Evolutionary conservation across 2,113 vertebrate species (phyloP).

Genomic region (Sceloporus tristichus): DNA sequence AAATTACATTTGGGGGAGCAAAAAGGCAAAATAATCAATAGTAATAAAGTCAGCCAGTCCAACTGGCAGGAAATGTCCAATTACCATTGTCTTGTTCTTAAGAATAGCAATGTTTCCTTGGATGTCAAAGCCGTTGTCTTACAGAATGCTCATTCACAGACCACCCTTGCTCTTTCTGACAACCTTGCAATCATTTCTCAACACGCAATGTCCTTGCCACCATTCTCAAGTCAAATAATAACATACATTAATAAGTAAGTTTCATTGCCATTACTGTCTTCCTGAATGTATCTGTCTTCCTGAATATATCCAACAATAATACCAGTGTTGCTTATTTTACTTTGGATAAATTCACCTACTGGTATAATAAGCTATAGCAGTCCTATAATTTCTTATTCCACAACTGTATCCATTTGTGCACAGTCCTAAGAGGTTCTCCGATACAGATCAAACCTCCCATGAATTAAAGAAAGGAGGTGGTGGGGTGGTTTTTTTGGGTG

Average conservation of each 20-base stretch:
- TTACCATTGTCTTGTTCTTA: neutral
- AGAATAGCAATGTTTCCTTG: conserved; percentile 4
- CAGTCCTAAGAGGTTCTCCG: neutral
- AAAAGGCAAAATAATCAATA: conserved; percentile 23
- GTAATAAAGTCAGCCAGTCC: conserved; percentile 12
- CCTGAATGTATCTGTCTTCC: neutral
- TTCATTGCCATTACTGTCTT: neutral
- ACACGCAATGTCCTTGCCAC: neutral
- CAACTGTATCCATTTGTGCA: neutral
- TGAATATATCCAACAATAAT: neutral
- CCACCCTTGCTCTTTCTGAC: neutral
- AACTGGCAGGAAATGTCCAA: conserved; percentile 17
- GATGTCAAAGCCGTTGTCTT: neutral
- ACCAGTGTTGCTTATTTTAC: neutral
- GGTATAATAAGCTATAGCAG: neutral
- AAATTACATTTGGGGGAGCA: conserved; percentile 12
- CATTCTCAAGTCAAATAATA: neutral
- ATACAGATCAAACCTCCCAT: neutral
- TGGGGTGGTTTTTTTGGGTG: neutral
- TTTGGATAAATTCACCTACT: neutral
- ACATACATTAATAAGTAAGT: neutral
- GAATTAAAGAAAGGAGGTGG: neutral
- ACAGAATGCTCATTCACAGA: rapidly evolving
- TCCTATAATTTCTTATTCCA: neutral
- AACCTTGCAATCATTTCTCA: neutral